These are phyloP conservation scores for Deroplatys truncata DNA, from an alignment of 2,888 invertebrate species.

Conservation along the genomic window DNA sequence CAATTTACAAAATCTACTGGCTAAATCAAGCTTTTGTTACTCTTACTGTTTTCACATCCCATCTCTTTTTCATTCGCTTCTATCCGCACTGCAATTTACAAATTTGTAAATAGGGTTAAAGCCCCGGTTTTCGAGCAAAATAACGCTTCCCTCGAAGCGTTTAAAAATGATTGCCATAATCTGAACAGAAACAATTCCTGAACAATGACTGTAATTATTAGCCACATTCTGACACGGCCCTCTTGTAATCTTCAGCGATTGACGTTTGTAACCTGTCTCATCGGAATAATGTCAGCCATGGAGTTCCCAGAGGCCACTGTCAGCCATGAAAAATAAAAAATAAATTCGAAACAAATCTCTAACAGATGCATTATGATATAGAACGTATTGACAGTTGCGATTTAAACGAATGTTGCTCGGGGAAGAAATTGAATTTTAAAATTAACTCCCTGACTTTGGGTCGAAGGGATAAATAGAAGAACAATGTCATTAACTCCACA, in stretches of 20 bases:
- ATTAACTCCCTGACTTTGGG: no score
- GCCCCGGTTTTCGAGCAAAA: neutral
- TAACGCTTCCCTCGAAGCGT: neutral
- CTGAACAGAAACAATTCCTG: neutral
- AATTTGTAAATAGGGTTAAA: neutral
- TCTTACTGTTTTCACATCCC: neutral
- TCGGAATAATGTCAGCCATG: neutral
- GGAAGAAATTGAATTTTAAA: no score
- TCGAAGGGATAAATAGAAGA: no score
- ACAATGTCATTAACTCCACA: no score
- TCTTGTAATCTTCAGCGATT: neutral
- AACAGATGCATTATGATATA: no score
- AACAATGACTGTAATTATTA: neutral
- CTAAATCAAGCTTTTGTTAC: conserved; percentile 23
- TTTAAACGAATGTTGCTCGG: no score
- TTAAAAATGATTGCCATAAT: neutral
- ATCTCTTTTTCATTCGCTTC: neutral
- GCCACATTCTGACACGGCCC: neutral
- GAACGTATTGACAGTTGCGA: no score
- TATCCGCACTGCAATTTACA: neutral
- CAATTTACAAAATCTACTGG: conserved; percentile 25
- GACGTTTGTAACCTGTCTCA: neutral
- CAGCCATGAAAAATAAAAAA: neutral
- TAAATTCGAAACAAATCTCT: no score
- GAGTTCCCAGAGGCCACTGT: neutral